Percentiles rank a stretch among this genome's conserved stretches.
These are phyloP conservation scores for Hemicentrotus pulcherrimus DNA, from an alignment of 35 echinoderm and acorn worm species.

Conservation along the genomic window DNA sequence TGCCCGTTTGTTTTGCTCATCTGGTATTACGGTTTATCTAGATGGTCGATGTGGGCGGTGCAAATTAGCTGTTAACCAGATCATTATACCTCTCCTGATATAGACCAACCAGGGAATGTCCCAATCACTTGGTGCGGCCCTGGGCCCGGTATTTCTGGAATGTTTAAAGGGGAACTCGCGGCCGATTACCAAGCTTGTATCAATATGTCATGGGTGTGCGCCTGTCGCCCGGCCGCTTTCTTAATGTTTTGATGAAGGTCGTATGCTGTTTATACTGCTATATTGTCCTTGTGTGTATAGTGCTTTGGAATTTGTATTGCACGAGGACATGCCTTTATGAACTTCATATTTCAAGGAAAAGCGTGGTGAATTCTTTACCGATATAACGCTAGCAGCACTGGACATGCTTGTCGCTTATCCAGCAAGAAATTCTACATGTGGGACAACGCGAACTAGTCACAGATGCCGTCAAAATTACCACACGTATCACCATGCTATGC, in stretches of 20 bases:
- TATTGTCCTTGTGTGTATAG: background rate
- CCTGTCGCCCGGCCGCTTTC: background rate
- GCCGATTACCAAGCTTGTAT: background rate
- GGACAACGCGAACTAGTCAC: background rate
- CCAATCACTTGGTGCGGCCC: background rate
- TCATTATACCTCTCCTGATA: background rate
- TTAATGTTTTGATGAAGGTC: background rate
- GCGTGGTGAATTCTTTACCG: background rate
- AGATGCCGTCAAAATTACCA: background rate
- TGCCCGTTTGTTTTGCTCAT: background rate
- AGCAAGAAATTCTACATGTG: background rate
- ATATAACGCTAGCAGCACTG: background rate
- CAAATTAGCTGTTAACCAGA: background rate
- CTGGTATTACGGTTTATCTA: background rate
- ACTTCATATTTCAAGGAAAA: background rate
- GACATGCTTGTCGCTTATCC: background rate
- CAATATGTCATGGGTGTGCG: background rate
- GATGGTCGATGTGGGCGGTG: background rate
- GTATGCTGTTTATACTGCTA: background rate
- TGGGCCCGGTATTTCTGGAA: background rate
- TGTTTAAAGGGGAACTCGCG: conserved; percentile 36
- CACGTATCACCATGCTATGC: background rate
- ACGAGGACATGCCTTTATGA: background rate
- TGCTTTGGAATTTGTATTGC: background rate
- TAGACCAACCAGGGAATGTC: background rate